phyloP scores from a whole-genome alignment of 23 tunicate species.

The Ciona savignyi region DNA sequence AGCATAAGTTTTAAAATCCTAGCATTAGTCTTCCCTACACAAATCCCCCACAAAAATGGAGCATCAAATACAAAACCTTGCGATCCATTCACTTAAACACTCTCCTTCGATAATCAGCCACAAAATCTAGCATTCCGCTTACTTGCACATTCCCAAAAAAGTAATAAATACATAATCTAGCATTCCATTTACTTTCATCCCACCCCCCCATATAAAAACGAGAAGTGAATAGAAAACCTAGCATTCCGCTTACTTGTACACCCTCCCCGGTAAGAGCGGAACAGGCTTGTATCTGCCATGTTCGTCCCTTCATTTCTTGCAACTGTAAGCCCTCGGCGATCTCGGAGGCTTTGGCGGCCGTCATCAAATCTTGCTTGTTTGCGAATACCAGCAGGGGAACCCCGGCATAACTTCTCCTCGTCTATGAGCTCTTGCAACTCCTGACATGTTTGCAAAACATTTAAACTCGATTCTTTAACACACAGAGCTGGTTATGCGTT shows the following conservation, averaged over 20 bases:
- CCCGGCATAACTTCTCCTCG: conserved; percentile 73
- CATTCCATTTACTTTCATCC: background rate
- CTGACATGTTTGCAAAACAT: conserved; percentile 33
- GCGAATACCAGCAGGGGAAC: conserved; percentile 90
- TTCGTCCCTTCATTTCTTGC: conserved; percentile 47
- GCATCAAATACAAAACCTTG: too few relatives aligned
- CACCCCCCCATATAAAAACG: background rate
- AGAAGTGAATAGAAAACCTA: too few relatives aligned
- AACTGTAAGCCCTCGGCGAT: conserved; percentile 57
- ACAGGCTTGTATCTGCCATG: conserved; percentile 96
- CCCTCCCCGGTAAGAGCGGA: conserved; percentile 86
- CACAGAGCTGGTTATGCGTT: too few relatives aligned
- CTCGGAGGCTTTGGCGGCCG: conserved; percentile 59
- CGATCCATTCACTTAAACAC: too few relatives aligned
- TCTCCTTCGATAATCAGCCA: too few relatives aligned
- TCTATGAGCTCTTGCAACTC: conserved; percentile 81
- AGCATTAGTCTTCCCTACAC: too few relatives aligned
- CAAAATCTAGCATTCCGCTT: too few relatives aligned
- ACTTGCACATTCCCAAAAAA: background rate
- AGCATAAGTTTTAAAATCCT: too few relatives aligned
- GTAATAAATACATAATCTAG: background rate
- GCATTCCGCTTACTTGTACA: conserved; percentile 71
- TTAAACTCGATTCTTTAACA: too few relatives aligned
- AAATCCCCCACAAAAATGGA: too few relatives aligned
- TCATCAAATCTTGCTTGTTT: conserved; percentile 90